phyloP scores from a whole-genome alignment of 1,140 invertebrate genomes.

The Danaus melanippus region DNA sequence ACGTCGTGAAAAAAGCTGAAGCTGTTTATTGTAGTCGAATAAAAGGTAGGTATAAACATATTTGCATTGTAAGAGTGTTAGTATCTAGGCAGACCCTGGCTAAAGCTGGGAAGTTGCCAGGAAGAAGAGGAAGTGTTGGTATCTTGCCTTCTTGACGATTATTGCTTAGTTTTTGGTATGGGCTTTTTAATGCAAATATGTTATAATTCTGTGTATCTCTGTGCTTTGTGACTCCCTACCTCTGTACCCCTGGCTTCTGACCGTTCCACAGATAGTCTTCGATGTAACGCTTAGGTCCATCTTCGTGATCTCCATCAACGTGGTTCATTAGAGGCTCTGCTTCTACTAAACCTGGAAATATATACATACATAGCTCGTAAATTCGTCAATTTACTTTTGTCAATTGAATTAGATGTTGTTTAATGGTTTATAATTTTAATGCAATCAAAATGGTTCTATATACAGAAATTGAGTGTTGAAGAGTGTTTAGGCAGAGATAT shows the following conservation, averaged over 20 bases:
- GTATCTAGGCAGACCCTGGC: too few relatives aligned
- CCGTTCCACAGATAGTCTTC: constrained; percentile 68
- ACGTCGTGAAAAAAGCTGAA: constrained; percentile 47
- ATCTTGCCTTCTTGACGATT: too few relatives aligned
- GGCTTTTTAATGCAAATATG: neutral
- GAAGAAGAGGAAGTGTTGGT: too few relatives aligned
- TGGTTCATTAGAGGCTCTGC: constrained; percentile 85
- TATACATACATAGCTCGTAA: neutral
- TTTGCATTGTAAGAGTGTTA: too few relatives aligned
- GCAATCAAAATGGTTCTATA: too few relatives aligned
- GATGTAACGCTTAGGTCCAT: constrained; percentile 74
- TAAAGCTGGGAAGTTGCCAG: too few relatives aligned
- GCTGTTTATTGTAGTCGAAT: constrained; percentile 14
- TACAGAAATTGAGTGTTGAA: too few relatives aligned
- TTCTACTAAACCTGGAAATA: constrained; percentile 72
- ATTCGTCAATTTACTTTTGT: too few relatives aligned
- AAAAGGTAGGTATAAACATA: too few relatives aligned
- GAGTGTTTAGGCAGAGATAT: too few relatives aligned
- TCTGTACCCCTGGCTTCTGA: constrained; percentile 61
- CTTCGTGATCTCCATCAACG: constrained; percentile 74
- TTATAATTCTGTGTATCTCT: neutral
- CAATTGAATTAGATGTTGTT: too few relatives aligned
- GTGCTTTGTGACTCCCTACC: constrained; percentile 28
- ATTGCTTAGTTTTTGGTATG: neutral
- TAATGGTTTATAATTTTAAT: too few relatives aligned